A percentile compares a stretch with the other conserved stretches of the same genome.
Conservation (phyloP, 2,888 invertebrate genomes). For the Eupithecia dodoneata region DNA sequence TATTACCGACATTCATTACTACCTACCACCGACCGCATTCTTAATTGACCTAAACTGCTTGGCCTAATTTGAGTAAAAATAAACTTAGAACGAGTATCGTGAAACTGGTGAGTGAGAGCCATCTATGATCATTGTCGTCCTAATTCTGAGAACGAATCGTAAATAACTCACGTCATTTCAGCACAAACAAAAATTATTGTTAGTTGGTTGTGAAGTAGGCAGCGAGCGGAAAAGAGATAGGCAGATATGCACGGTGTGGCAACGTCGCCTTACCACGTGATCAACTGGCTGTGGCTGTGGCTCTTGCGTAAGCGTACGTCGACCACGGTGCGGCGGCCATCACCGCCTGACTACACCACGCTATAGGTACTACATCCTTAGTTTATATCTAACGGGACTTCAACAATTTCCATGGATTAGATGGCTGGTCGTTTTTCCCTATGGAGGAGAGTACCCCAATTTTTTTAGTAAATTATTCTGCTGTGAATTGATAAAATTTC, state of each 20-base stretch:
- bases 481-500: neutral
- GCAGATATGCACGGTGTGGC: slow-evolving; percentile 65
- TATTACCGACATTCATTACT: slow-evolving; percentile 24
- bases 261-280: slow-evolving; percentile 80
- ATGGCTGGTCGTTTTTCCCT: neutral
- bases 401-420: neutral
- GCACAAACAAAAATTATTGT: slow-evolving; percentile 79
- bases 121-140: slow-evolving; percentile 62
- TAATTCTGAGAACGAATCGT: slow-evolving; percentile 74
- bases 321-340: slow-evolving; percentile 63
- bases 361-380: slow-evolving; percentile 23
- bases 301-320: slow-evolving; percentile 81
- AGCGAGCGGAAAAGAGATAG: slow-evolving; percentile 70
- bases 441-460: neutral
- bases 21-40: slow-evolving; percentile 3
- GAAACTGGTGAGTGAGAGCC: slow-evolving; percentile 41
- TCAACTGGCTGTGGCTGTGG: slow-evolving; percentile 76
- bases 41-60: slow-evolving; percentile 23
- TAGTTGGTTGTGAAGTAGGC: slow-evolving; percentile 68
- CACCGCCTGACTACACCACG: slow-evolving; percentile 50
- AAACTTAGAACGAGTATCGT: slow-evolving; percentile 17
- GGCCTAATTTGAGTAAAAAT: slow-evolving; percentile 25
- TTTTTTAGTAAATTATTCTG: neutral
- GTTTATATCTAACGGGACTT: slow-evolving; percentile 10
- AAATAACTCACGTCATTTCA: slow-evolving; percentile 77